Percentiles rank a stretch among this genome's conserved stretches.
phyloP scores from a whole-genome alignment of 2,113 vertebrate genomes.

The Lepus europaeus region DNA sequence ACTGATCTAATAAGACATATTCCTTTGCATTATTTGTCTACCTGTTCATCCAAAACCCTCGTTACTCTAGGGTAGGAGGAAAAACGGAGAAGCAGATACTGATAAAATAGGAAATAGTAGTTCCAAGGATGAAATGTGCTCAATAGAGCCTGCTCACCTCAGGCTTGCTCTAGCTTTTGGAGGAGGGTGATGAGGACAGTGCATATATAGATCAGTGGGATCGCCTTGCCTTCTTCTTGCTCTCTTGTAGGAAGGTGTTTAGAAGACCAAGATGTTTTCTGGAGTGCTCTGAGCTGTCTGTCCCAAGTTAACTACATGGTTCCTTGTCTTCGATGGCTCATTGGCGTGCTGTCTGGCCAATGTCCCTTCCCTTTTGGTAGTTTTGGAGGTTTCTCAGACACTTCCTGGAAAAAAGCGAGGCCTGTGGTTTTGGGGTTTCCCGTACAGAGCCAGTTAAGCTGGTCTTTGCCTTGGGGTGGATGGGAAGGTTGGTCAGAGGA shows the following conservation, averaged over 20 bases:
- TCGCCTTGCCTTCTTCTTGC: neutral
- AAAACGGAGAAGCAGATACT: neutral
- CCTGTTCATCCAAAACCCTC: neutral
- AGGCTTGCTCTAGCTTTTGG: neutral
- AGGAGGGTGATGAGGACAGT: neutral
- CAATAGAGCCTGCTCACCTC: neutral
- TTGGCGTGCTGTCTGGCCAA: neutral
- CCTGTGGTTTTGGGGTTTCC: conserved; percentile 37
- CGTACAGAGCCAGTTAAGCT: neutral
- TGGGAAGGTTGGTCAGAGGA: neutral
- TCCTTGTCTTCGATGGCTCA: neutral
- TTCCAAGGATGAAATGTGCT: neutral
- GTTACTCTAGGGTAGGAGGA: neutral
- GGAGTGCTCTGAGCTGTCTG: neutral
- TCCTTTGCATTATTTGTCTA: neutral
- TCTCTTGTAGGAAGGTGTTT: neutral
- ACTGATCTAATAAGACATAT: neutral
- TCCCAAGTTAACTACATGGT: neutral
- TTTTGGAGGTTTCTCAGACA: neutral
- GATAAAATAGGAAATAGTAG: neutral
- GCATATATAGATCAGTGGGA: rapidly evolving
- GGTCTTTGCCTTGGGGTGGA: neutral
- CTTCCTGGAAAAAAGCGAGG: conserved; percentile 42
- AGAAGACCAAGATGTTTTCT: neutral
- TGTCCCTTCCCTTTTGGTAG: neutral